These are phyloP conservation scores for Bombycilla garrulus DNA, from an alignment of 2,113 vertebrate genomes.

Conservation along the genomic window DNA sequence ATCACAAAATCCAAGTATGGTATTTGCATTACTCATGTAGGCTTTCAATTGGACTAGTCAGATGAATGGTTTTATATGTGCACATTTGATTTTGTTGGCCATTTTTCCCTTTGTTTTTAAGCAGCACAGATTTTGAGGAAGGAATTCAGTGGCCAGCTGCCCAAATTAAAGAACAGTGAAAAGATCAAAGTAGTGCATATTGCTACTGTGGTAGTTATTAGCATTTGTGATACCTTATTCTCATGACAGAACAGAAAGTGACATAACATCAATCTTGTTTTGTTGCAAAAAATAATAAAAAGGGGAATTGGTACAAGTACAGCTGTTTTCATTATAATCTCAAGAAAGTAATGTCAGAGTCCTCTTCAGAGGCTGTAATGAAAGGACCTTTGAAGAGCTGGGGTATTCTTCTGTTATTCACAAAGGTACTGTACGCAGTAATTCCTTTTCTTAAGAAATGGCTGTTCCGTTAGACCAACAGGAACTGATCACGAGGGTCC, in stretches of 20 bases:
- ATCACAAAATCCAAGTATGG: conserved; percentile 19
- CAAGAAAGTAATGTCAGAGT: conserved; percentile 61
- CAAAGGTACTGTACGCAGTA: conserved; percentile 55
- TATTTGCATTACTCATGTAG: conserved; percentile 6
- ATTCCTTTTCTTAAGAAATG: conserved; percentile 66
- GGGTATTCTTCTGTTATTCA: conserved; percentile 71
- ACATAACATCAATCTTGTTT: conserved; percentile 68
- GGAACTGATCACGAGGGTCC: conserved; percentile 69
- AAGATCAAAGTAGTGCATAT: conserved; percentile 44
- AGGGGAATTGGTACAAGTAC: conserved; percentile 42
- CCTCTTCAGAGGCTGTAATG: conserved; percentile 57
- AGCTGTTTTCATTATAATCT: conserved; percentile 63
- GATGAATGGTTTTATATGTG: neutral
- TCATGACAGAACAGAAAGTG: conserved; percentile 63
- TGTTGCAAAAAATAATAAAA: conserved; percentile 60
- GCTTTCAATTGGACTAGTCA: conserved; percentile 19
- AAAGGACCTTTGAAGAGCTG: conserved; percentile 67
- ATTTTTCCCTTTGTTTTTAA: neutral
- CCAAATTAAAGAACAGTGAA: conserved; percentile 40
- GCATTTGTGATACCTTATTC: conserved; percentile 52
- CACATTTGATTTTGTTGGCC: conserved; percentile 36
- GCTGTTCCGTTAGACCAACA: conserved; percentile 70
- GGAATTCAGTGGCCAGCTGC: conserved; percentile 11
- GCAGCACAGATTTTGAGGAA: conserved; percentile 25
- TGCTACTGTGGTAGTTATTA: conserved; percentile 22